A percentile compares a stretch with the other conserved stretches of the same genome.
Evolutionary conservation across 2,113 vertebrate genomes (phyloP).

Genomic region (Phalacrocorax pelagicus): DNA sequence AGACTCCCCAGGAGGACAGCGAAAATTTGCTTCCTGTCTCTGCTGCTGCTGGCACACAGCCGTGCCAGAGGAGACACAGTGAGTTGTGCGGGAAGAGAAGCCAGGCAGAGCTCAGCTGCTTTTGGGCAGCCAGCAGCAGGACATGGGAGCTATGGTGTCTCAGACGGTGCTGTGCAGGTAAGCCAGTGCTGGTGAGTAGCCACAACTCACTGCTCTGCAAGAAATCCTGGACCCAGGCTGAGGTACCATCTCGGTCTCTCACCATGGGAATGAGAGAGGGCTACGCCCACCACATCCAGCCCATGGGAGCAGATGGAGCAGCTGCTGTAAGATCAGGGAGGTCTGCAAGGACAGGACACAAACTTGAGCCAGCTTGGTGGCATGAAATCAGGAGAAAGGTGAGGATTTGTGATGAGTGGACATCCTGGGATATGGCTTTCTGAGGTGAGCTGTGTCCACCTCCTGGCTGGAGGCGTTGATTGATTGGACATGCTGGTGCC

Average conservation of each 20-base stretch:
- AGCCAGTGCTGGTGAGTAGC: neutral
- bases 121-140: neutral
- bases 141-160: neutral
- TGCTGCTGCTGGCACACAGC: neutral
- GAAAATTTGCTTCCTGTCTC: neutral
- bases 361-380: neutral
- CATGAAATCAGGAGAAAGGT: neutral
- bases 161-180: fast-evolving
- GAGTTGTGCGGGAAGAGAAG: neutral
- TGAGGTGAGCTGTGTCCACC: neutral
- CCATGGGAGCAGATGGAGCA: neutral
- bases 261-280: neutral
- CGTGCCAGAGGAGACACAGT: fast-evolving
- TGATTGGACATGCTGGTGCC: neutral
- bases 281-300: neutral
- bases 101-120: neutral
- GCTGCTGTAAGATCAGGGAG: neutral
- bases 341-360: neutral
- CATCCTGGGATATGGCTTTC: neutral
- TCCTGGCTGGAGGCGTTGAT: neutral
- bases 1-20: neutral
- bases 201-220: neutral
- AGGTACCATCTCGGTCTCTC: neutral
- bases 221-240: neutral
- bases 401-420: neutral